These are phyloP conservation scores for Ceratosolen solmsi DNA, from an alignment of 1,140 invertebrate species.

Conservation along the genomic window DNA sequence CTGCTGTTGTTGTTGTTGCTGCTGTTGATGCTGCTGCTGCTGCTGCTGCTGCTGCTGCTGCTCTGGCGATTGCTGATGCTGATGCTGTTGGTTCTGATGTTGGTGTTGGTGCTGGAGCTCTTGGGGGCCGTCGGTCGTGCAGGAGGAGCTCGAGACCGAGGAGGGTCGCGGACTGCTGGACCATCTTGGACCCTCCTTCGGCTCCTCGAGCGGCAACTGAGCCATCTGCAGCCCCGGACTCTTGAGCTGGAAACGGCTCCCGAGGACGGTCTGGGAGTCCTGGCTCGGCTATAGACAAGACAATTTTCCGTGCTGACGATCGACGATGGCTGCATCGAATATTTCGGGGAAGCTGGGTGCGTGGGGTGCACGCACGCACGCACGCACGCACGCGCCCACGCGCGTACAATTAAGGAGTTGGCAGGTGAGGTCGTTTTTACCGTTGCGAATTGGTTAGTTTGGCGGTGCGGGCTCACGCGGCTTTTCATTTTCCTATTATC, in stretches of 20 bases:
- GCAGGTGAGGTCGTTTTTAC: too few relatives aligned
- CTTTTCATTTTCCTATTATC: background rate
- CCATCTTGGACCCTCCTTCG: slow-evolving; percentile 45
- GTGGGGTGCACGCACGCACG: too few relatives aligned
- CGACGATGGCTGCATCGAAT: too few relatives aligned
- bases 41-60: background rate
- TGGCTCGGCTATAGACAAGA: background rate
- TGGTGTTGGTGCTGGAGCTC: background rate
- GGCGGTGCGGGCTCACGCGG: background rate
- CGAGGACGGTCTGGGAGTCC: background rate
- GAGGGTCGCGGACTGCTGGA: slow-evolving; percentile 25
- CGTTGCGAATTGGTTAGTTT: too few relatives aligned
- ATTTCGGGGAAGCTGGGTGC: too few relatives aligned
- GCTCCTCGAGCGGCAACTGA: slow-evolving; percentile 54
- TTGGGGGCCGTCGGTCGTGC: slow-evolving; percentile 21
- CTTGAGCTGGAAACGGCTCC: slow-evolving; percentile 7
- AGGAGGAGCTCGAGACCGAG: slow-evolving; percentile 28
- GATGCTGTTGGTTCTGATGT: background rate
- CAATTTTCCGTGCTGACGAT: background rate
- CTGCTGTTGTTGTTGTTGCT: background rate
- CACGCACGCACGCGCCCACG: too few relatives aligned
- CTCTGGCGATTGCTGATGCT: background rate
- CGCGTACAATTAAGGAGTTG: too few relatives aligned
- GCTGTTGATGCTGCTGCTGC: background rate
- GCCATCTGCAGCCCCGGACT: slow-evolving; percentile 12